Evolutionary conservation across 2,888 invertebrate genomes (phyloP), one percentile per base, ranked within the genome.

Genomic region (Lycia hirtaria): DNA sequence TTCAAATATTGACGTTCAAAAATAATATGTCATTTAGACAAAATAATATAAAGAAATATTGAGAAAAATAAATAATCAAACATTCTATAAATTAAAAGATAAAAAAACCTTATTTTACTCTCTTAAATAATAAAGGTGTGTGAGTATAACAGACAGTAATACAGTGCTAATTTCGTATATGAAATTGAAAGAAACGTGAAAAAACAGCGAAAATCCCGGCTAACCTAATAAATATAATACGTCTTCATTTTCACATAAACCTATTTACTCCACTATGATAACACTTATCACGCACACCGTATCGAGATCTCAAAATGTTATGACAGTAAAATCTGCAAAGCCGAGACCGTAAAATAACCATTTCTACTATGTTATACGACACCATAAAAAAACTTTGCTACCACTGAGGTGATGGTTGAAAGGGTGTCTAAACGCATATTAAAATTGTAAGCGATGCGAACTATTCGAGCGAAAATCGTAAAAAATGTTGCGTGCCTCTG

Each of bases 241-340:
- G n/a, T 53, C 47, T 22, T 50, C 28, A 47, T 40, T 47, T 37
- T 30, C 30, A 54, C 60, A 71, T 65, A 68, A 75, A 68, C 19
- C 80, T 80, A 81, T 84, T 63, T 66, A 69, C 68, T 53, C 56
- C 68, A 73, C 69, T 66, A 75, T 73, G 78, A 81, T 81, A 84
- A 78, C 75, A 61, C 75, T 85, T 87, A 88, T 87, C 87, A 82
- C 79, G 79, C 79, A 71, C 73, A 73, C 75, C 74, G 84, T 84
- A 89, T 87, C 81, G 75, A 76, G 83, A 81, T 85, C 84, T 83
- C 85, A 83, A 82, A 90, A 91, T 88, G 89, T 90, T 89, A 89
- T 91, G 90, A 89, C 90, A 87, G 68, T 69, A 71, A 76, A 84
- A 83, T 85, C 85, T 81, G 78, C 78, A 78, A 78, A 71, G 83